phyloP scores from a whole-genome alignment of 2,888 invertebrate genomes.

The Seira ritae region DNA sequence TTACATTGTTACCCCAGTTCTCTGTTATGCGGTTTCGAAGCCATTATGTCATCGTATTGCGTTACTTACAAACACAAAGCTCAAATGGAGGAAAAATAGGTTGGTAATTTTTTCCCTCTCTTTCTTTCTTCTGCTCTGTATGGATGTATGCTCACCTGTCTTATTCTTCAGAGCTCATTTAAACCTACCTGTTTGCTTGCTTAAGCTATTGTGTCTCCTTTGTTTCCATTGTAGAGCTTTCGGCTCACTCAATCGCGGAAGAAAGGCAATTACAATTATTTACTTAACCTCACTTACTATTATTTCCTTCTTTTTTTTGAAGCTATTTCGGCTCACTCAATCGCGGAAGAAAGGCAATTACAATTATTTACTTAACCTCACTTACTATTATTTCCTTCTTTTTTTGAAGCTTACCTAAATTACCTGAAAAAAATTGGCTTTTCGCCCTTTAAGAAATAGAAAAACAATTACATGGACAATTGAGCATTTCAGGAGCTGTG shows the following conservation, averaged over 20 bases:
- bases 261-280: conserved; percentile 44
- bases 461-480: conserved; percentile 32
- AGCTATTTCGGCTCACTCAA: no score
- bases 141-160: no score
- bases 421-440: conserved; percentile 30
- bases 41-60: conserved; percentile 40
- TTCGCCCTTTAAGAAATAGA: no score
- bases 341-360: conserved; percentile 45
- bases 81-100: no score
- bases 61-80: no score
- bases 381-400: conserved; percentile 18
- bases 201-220: neutral
- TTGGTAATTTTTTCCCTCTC: no score
- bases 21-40: conserved; percentile 1
- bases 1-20: neutral
- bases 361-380: conserved; percentile 62
- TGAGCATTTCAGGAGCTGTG: conserved; percentile 28
- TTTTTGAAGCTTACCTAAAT: conserved; percentile 15
- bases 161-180: no score
- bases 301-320: conserved; percentile 19
- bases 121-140: no score
- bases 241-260: conserved; percentile 3
- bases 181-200: conserved; percentile 39
- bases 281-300: conserved; percentile 52
- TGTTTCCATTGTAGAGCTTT: neutral